Evolutionary conservation across 2,797 vertebrate genomes (phyloP).

Genomic region (Premnoplex brunnescens): DNA sequence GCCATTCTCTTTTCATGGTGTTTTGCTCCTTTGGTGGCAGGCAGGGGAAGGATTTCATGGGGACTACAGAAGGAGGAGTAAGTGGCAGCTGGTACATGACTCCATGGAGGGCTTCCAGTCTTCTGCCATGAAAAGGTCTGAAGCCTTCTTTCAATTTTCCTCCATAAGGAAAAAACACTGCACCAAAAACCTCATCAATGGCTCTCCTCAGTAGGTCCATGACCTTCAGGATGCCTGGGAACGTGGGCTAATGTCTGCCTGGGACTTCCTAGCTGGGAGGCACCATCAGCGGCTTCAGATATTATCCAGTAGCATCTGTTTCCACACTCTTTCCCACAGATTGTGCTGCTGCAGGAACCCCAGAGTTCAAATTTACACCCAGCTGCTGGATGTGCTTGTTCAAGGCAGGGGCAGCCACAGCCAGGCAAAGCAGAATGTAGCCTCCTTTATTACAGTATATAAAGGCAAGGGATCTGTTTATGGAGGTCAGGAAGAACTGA

Average conservation of each 20-base stretch:
- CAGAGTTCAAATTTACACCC: slow-evolving; percentile 29
- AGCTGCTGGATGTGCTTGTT: slow-evolving; percentile 43
- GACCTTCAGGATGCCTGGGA: neutral
- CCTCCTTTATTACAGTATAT: slow-evolving; percentile 11
- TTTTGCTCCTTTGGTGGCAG: neutral
- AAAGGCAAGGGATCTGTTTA: slow-evolving; percentile 52
- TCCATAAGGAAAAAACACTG: neutral
- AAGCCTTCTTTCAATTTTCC: neutral
- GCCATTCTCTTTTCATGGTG: neutral
- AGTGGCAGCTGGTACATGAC: neutral
- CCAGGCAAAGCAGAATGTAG: slow-evolving; percentile 24
- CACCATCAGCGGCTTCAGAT: neutral
- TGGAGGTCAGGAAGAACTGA: slow-evolving; percentile 27
- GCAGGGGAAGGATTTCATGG: neutral
- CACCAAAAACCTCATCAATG: neutral
- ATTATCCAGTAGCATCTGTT: neutral
- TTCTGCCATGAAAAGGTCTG: neutral
- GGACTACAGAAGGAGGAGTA: neutral
- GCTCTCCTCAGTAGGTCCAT: neutral
- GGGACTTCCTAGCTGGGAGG: neutral
- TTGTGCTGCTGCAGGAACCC: neutral
- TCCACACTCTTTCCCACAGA: slow-evolving; percentile 4
- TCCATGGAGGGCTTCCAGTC: neutral
- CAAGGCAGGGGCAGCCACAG: slow-evolving; percentile 2
- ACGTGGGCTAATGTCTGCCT: neutral